A percentile compares a stretch with the other conserved stretches of the same genome.
Conservation (phyloP, 2,113 vertebrate genomes). For the Zosterops lateralis region DNA sequence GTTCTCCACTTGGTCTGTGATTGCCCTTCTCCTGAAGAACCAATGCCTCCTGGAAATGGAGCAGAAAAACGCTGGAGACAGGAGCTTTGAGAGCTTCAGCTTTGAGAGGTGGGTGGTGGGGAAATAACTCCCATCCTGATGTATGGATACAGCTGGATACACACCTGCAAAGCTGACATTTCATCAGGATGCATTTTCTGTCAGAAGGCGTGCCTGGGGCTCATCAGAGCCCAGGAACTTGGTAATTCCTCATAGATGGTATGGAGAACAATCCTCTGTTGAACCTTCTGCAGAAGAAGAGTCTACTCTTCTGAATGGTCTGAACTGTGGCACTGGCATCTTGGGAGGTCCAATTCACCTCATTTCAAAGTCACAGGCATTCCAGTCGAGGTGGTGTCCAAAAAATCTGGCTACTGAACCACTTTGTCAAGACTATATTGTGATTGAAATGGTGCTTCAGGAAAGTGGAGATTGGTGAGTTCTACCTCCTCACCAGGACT, state of each 20-base stretch:
- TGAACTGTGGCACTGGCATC: accelerated
- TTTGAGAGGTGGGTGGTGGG: neutral
- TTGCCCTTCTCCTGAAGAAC: neutral
- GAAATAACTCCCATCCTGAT: neutral
- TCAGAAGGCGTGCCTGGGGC: no score
- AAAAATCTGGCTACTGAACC: neutral
- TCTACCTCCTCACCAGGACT: neutral
- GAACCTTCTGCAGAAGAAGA: neutral
- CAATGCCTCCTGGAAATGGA: accelerated
- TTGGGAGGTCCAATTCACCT: neutral
- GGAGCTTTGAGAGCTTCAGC: neutral
- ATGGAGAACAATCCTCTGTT: neutral
- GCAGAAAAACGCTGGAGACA: neutral
- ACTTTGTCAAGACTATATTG: neutral
- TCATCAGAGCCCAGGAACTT: neutral
- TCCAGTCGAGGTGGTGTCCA: accelerated
- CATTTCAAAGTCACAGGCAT: neutral
- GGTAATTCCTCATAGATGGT: neutral
- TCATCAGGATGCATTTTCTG: neutral
- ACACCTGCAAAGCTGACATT: neutral
- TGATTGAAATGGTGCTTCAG: neutral
- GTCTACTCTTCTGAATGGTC: no score
- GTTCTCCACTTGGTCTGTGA: neutral
- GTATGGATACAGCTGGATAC: neutral
- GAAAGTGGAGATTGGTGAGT: neutral